Percentiles rank a stretch among this genome's conserved stretches.
Conservation (phyloP, 1,140 invertebrate genomes). For the Helicoverpa zea region DNA sequence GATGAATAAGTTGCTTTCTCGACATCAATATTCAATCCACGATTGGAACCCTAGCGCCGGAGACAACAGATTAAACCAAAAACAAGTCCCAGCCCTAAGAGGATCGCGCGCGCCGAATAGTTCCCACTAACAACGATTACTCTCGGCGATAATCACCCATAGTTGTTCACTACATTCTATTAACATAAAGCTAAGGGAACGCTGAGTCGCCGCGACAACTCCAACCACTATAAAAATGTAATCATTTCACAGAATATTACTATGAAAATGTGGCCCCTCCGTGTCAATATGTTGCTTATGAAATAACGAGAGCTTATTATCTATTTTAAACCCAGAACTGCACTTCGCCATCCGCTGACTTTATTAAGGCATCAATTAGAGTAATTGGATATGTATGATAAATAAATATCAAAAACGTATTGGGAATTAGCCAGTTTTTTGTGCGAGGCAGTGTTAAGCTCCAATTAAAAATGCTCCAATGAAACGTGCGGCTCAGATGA, state of each 20-base stretch:
- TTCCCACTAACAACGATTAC: slow-evolving; percentile 48
- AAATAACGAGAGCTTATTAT: slow-evolving; percentile 33
- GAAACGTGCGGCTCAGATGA: background rate
- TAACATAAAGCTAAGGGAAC: slow-evolving; percentile 45
- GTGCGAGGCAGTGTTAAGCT: background rate
- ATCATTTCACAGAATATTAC: slow-evolving; percentile 41
- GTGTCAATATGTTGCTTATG: slow-evolving; percentile 37
- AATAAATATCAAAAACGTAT: slow-evolving; percentile 15
- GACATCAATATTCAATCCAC: background rate
- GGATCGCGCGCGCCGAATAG: slow-evolving; percentile 25
- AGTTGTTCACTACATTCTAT: slow-evolving; percentile 39
- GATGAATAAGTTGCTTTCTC: background rate
- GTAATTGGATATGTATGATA: slow-evolving; percentile 16
- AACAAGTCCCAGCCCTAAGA: slow-evolving; percentile 25
- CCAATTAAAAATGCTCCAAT: background rate
- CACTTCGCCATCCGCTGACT: background rate
- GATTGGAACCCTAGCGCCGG: background rate
- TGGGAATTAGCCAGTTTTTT: background rate
- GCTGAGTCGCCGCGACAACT: slow-evolving; percentile 34
- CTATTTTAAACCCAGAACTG: background rate
- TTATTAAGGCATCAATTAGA: slow-evolving; percentile 11
- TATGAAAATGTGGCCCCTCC: slow-evolving; percentile 38
- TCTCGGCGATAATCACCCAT: slow-evolving; percentile 36
- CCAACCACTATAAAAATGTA: slow-evolving; percentile 34
- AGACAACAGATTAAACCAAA: slow-evolving; percentile 19